Evolutionary conservation across 2,888 invertebrate genomes (phyloP).

Genomic region (Lithophane semibrunnea): DNA sequence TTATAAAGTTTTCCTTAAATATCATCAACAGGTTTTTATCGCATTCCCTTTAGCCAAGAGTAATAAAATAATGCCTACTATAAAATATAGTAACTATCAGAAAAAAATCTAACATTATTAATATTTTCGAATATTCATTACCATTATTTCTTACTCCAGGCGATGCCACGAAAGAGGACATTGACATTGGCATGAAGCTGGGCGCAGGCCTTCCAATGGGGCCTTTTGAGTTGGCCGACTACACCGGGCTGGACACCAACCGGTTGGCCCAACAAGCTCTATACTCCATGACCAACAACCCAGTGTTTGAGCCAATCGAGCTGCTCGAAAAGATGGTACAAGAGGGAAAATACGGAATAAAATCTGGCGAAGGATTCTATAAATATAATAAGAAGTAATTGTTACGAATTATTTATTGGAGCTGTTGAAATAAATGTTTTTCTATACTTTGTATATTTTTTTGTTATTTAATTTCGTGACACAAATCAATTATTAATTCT

Average conservation of each 20-base stretch:
- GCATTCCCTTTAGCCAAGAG: not conserved
- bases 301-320: slow-evolving; percentile 74
- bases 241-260: slow-evolving; percentile 95
- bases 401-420: not conserved
- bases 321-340: slow-evolving; percentile 92
- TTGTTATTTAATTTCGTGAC: not conserved
- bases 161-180: slow-evolving; percentile 93
- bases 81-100: no score
- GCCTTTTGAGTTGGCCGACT: slow-evolving; percentile 92
- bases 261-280: slow-evolving; percentile 93
- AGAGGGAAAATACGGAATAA: slow-evolving; percentile 95
- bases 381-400: slow-evolving; percentile 59
- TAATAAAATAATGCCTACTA: not conserved
- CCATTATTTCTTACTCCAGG: slow-evolving; percentile 78
- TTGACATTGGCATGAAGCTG: slow-evolving; percentile 97
- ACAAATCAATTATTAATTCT: not conserved
- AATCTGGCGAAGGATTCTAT: slow-evolving; percentile 94
- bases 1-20: not conserved
- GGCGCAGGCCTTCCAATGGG: slow-evolving; percentile 98
- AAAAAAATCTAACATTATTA: not conserved
- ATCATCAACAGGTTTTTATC: not conserved
- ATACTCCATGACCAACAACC: slow-evolving; percentile 89
- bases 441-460: not conserved
- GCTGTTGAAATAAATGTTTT: slow-evolving; percentile 35
- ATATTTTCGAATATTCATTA: not conserved